Conservation (phyloP, 2,797 vertebrate species). For the Morelia viridis region DNA sequence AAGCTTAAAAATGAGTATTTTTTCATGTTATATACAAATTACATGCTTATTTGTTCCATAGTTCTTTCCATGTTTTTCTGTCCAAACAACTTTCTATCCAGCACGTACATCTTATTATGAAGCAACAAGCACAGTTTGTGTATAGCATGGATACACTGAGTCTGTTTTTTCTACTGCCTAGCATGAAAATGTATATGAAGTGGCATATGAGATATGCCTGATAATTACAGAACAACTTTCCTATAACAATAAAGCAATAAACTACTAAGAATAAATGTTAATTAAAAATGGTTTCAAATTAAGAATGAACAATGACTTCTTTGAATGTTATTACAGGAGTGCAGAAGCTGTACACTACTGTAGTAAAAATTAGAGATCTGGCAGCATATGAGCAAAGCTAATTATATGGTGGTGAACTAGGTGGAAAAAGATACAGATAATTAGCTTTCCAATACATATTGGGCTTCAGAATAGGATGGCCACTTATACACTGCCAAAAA, state of each 20-base stretch:
- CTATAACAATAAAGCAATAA: not conserved
- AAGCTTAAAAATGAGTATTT: slow-evolving; percentile 6
- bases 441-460: not conserved
- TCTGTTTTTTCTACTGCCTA: not conserved
- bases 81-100: not conserved
- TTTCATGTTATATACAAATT: not conserved
- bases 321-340: not conserved
- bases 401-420: not conserved
- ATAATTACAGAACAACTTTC: not conserved
- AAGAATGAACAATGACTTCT: not conserved
- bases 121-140: not conserved
- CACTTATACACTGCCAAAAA: not conserved
- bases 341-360: not conserved
- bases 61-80: not conserved
- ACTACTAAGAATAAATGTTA: not conserved
- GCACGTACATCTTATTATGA: slow-evolving; percentile 1
- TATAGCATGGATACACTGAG: not conserved
- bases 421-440: not conserved
- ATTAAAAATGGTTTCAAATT: not conserved
- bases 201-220: not conserved
- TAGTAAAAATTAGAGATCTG: not conserved
- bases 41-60: slow-evolving; percentile 18
- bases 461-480: not conserved
- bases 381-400: not conserved
- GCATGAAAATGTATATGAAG: not conserved